A percentile compares a stretch with the other conserved stretches of the same genome.
These are phyloP conservation scores for Bombyx mandarina DNA, from an alignment of 1,140 invertebrate genomes.

Conservation along the genomic window DNA sequence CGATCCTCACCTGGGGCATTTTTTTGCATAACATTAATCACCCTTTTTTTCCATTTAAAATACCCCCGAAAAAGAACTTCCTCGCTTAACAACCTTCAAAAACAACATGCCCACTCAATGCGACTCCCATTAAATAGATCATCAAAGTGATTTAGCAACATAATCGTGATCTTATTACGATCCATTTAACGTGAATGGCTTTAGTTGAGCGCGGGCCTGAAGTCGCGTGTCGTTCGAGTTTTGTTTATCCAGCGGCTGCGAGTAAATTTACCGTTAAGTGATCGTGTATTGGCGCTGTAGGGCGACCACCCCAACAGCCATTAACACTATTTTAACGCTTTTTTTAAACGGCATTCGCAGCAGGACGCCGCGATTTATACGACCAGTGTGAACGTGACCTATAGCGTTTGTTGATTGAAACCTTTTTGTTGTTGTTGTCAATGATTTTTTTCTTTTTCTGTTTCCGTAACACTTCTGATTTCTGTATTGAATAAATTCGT, in stretches of 20 bases:
- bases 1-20: slow-evolving; percentile 90
- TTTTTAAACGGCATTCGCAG: slow-evolving; percentile 33
- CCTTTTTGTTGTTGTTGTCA: slow-evolving; percentile 3
- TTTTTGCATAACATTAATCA: slow-evolving; percentile 61
- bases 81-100: not conserved
- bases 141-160: slow-evolving; percentile 30
- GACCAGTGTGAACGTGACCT: slow-evolving; percentile 37
- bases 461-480: too few species aligned
- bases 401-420: slow-evolving; percentile 46
- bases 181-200: slow-evolving; percentile 51
- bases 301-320: slow-evolving; percentile 41
- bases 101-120: slow-evolving; percentile 1
- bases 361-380: slow-evolving; percentile 44
- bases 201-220: slow-evolving; percentile 20
- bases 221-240: slow-evolving; percentile 46
- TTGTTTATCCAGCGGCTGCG: slow-evolving; percentile 58
- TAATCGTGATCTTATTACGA: slow-evolving; percentile 57
- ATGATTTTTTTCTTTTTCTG: too few species aligned
- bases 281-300: slow-evolving; percentile 28
- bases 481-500: too few species aligned
- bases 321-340: slow-evolving; percentile 36
- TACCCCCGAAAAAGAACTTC: too few species aligned
- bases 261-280: slow-evolving; percentile 58
- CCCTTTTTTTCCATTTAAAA: not conserved
- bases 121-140: slow-evolving; percentile 20